Evolutionary conservation across 2,113 vertebrate genomes (phyloP).

Genomic region (Lophura nycthemera): DNA sequence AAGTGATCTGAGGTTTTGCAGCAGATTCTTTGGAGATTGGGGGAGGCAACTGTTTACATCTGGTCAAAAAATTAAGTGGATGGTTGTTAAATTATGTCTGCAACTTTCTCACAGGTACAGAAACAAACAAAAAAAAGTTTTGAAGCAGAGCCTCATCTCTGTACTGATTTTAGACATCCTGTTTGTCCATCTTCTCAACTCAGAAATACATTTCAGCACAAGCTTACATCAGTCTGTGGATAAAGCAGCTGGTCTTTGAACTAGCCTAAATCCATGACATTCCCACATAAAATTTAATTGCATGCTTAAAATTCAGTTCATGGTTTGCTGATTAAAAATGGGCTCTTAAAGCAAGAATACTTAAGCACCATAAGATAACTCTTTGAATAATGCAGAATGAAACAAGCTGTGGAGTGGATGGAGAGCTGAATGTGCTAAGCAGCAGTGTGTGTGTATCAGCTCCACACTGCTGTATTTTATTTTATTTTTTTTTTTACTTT

Average conservation of each 20-base stretch:
- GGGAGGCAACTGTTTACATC: not conserved
- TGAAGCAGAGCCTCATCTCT: not conserved
- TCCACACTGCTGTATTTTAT: not conserved
- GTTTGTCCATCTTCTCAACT: not conserved
- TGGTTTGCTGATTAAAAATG: constrained; percentile 13
- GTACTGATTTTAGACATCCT: not conserved
- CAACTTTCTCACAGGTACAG: fast-evolving
- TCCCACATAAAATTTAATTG: not conserved
- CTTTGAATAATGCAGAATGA: not conserved
- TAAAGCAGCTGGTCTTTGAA: constrained; percentile 21
- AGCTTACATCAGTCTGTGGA: constrained; percentile 25
- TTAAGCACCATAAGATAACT: not conserved
- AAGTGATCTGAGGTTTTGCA: not conserved
- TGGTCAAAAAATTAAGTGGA: not conserved
- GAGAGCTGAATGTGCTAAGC: not conserved
- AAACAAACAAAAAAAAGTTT: not conserved
- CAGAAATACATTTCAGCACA: not conserved
- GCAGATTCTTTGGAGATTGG: not conserved
- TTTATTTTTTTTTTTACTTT: not conserved
- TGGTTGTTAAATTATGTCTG: not conserved
- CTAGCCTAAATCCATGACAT: not conserved
- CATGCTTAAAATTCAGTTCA: constrained; percentile 29
- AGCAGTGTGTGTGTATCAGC: not conserved
- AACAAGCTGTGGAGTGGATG: not conserved
- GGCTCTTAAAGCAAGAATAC: not conserved